Evolutionary conservation across 2,888 invertebrate species (phyloP), one percentile per base, ranked within the genome.

Genomic region (Eumerus sabulonum): DNA sequence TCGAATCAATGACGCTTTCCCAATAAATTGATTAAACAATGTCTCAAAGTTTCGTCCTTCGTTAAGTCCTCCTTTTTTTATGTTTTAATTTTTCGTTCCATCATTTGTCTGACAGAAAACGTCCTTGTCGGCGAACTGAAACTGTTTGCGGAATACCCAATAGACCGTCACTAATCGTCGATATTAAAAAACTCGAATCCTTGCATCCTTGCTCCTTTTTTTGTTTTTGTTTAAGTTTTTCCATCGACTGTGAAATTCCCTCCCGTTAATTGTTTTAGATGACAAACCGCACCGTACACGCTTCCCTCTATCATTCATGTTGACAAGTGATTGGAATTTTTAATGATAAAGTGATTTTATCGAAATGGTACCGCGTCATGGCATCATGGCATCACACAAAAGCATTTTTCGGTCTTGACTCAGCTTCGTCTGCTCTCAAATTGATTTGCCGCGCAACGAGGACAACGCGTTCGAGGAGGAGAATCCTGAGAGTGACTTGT

Each of bases 11-110:
- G 62, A 53, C 62, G 47, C 73, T 77, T 62, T 53, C 63, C 48
- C 51, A 67, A 77, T 63, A 67, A 77, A 72, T 77, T 77, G 72
- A 77, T 73, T 77, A 68, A 27, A 51, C 63, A 68, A 59, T 56
- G 50, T 44, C 67, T 27, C 11, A 27, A 47, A 62, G 56, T 62
- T 47, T 45, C 3, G 7, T 27, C 27, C 27, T 27, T 27, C 27
- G 27, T 27, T 27, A 27, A 27, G 27, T 27, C 7, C 7, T 4
- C 7, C 27, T 27, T 27, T 27, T 27, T 7, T 27, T 27, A n/a
- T n/a, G n/a, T n/a, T n/a, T n/a, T n/a, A n/a, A n/a, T 27, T 27
- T 27, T 27, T 27, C 27, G 7, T 7, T 27, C 27, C 3, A 27
- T n/a, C n/a, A n/a, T n/a, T 45, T 36, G 44, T 27, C 14, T 36